These are phyloP conservation scores for Cottus gobio DNA, from an alignment of 2,113 vertebrate genomes.

Conservation along the genomic window DNA sequence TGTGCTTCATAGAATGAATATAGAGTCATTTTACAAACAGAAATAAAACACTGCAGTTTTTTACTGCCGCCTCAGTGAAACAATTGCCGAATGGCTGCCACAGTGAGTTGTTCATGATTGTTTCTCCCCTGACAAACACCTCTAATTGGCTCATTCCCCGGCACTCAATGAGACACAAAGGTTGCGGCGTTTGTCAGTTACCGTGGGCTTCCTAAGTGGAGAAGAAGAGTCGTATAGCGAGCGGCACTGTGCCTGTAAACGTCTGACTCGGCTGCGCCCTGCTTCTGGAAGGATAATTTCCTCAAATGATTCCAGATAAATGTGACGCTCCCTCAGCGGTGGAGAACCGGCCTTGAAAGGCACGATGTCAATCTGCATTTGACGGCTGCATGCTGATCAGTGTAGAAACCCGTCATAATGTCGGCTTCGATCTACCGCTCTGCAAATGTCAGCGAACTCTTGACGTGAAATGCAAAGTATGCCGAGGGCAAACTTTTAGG, in stretches of 20 bases:
- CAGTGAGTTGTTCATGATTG: slow-evolving; percentile 39
- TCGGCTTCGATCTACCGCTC: slow-evolving; percentile 2
- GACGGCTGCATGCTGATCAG: slow-evolving; percentile 37
- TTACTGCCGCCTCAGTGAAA: slow-evolving; percentile 4
- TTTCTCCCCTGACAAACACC: slow-evolving; percentile 52
- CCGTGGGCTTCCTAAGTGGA: slow-evolving; percentile 43
- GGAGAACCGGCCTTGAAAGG: slow-evolving; percentile 31
- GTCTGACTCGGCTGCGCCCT: slow-evolving; percentile 23
- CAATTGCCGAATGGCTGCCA: background rate
- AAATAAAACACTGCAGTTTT: background rate
- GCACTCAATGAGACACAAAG: slow-evolving; percentile 51
- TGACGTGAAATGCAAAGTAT: background rate
- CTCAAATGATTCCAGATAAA: slow-evolving; percentile 27
- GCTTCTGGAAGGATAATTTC: slow-evolving; percentile 29
- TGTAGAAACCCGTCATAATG: slow-evolving; percentile 13
- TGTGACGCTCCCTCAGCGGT: slow-evolving; percentile 52
- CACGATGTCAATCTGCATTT: slow-evolving; percentile 34
- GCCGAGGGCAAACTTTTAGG: background rate
- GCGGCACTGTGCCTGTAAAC: slow-evolving; percentile 29
- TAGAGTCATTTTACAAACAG: background rate
- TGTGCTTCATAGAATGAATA: background rate
- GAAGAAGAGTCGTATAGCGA: slow-evolving; percentile 46
- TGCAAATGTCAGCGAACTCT: slow-evolving; percentile 1
- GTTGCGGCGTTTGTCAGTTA: slow-evolving; percentile 50
- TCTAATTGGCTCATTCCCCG: slow-evolving; percentile 67